Percentiles rank a stretch among this genome's conserved stretches.
These are phyloP conservation scores for Hoplodrina ambigua DNA, from an alignment of 2,888 invertebrate genomes.

Conservation along the genomic window DNA sequence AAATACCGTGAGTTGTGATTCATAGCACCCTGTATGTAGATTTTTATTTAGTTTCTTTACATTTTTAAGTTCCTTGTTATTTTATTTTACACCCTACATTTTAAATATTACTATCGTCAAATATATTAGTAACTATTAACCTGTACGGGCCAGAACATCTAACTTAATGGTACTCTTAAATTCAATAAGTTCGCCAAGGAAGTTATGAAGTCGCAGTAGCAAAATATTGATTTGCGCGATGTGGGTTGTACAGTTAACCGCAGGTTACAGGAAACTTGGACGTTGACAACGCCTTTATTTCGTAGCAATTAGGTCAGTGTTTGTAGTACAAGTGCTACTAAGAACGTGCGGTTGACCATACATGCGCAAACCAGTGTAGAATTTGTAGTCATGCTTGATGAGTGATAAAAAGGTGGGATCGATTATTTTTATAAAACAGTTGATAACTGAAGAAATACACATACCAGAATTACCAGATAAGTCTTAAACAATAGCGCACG, in stretches of 20 bases:
- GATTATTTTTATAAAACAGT: neutral
- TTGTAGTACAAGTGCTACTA: neutral
- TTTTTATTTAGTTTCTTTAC: conserved; percentile 50
- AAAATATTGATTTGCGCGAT: neutral
- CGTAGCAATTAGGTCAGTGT: neutral
- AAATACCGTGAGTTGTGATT: conserved; percentile 85
- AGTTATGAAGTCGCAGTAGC: neutral
- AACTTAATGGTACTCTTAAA: neutral
- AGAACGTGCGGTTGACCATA: neutral
- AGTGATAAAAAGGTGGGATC: neutral
- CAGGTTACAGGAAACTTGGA: too few species aligned
- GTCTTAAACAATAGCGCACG: too few species aligned
- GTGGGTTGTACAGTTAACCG: neutral
- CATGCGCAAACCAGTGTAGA: neutral
- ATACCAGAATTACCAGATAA: too few species aligned
- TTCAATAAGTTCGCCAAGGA: neutral
- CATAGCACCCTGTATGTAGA: conserved; percentile 68
- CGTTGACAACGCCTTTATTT: neutral
- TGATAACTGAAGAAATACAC: too few species aligned
- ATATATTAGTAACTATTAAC: neutral
- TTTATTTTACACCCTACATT: conserved; percentile 54
- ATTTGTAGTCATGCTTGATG: neutral
- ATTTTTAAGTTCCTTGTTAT: conserved; percentile 22
- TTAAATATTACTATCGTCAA: conserved; percentile 5
- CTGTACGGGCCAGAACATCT: conserved; percentile 9